These are phyloP conservation scores for Ormyrus thymus DNA, from an alignment of 2,888 invertebrate genomes.

Conservation along the genomic window DNA sequence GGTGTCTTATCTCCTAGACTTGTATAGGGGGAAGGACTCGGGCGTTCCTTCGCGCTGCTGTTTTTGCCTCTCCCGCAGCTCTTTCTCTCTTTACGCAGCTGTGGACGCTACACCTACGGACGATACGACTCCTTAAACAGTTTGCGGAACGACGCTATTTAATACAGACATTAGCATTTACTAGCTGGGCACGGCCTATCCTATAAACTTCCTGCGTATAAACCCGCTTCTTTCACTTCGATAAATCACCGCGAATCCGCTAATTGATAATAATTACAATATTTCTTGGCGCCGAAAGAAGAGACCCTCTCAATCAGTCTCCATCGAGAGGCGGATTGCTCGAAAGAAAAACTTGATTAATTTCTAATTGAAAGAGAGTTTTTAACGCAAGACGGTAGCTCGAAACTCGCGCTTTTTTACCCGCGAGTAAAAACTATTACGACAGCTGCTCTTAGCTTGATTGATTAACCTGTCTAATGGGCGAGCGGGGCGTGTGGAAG, in stretches of 20 bases:
- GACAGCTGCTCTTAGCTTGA: conserved; percentile 22
- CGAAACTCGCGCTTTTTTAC: conserved; percentile 4
- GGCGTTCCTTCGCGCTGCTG: too few species aligned
- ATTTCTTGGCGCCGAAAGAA: too few species aligned
- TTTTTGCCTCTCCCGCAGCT: neutral
- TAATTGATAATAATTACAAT: too few species aligned
- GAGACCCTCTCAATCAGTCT: neutral
- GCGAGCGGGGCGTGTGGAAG: neutral
- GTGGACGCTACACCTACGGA: neutral
- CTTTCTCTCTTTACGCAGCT: neutral
- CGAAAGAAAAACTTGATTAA: conserved; percentile 13
- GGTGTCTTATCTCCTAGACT: conserved; percentile 24
- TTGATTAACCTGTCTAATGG: conserved; percentile 40
- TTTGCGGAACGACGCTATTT: neutral
- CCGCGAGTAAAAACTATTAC: conserved; percentile 25
- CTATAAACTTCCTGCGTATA: neutral
- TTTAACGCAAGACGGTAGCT: conserved; percentile 6
- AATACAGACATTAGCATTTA: conserved; percentile 7
- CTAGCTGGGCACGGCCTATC: neutral
- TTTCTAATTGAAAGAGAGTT: conserved; percentile 19
- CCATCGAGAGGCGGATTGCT: neutral
- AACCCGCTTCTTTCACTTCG: too few species aligned
- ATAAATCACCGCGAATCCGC: too few species aligned
- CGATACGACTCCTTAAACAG: neutral
- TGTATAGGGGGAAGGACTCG: too few species aligned